phyloP scores from a whole-genome alignment of 2,888 invertebrate species.

The Tortrix viridana region DNA sequence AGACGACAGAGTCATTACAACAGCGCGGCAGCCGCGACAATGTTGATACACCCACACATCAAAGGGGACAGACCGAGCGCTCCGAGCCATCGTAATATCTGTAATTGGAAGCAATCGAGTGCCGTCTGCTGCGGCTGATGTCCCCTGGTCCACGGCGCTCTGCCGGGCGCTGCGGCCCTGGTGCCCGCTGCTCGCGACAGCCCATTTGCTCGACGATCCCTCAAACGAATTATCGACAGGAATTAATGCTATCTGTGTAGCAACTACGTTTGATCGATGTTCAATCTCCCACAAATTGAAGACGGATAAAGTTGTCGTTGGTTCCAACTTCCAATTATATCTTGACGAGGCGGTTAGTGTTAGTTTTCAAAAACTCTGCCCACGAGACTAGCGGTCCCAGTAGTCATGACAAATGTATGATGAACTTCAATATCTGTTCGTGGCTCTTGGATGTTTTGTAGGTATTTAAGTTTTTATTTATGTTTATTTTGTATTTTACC shows the following conservation, averaged over 20 bases:
- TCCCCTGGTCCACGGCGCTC: not conserved
- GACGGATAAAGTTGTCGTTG: too few species aligned
- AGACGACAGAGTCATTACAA: too few species aligned
- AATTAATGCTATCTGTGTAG: not conserved
- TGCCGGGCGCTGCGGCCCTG: not conserved
- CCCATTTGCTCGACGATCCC: not conserved
- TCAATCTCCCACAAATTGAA: not conserved
- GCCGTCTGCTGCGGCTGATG: constrained; percentile 17
- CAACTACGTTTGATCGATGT: not conserved
- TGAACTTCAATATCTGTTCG: too few species aligned
- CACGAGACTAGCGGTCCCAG: too few species aligned
- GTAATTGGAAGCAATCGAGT: constrained; percentile 20
- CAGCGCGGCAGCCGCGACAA: too few species aligned
- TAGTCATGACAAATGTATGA: too few species aligned
- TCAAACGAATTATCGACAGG: constrained; percentile 1
- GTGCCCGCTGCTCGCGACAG: not conserved
- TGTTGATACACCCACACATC: not conserved
- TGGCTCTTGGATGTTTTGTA: too few species aligned
- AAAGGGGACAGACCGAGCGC: not conserved
- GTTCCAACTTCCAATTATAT: too few species aligned
- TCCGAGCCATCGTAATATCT: constrained; percentile 15
- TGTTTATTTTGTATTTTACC: too few species aligned
- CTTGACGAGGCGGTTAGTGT: too few species aligned
- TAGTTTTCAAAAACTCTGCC: too few species aligned
- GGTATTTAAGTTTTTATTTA: too few species aligned